phyloP scores from a whole-genome alignment of 2,888 invertebrate species.

The Spialia ferax region DNA sequence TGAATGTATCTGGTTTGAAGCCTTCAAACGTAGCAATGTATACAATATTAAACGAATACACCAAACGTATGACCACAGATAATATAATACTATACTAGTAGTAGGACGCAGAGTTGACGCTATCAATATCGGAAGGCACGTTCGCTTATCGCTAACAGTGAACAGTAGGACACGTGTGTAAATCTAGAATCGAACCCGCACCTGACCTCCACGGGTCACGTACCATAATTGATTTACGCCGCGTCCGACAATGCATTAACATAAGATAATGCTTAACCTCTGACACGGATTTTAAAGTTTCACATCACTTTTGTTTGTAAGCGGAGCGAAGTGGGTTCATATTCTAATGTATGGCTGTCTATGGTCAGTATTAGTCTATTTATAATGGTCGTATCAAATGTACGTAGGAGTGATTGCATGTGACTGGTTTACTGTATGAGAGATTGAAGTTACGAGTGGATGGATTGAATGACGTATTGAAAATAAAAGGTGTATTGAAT shows the following conservation, averaged over 20 bases:
- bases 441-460: conserved; percentile 2
- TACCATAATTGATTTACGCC: conserved; percentile 83
- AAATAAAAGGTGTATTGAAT: neutral
- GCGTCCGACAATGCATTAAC: conserved; percentile 79
- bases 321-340: conserved; percentile 54
- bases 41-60: too few relatives aligned
- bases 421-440: neutral
- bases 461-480: neutral
- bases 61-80: too few relatives aligned
- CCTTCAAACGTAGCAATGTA: too few relatives aligned
- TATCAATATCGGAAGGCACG: neutral
- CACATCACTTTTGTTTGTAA: conserved; percentile 52
- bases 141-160: neutral
- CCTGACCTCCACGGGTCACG: conserved; percentile 75
- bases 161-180: conserved; percentile 48
- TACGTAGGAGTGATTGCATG: conserved; percentile 6
- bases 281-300: conserved; percentile 80
- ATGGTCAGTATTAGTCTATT: conserved; percentile 19
- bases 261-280: conserved; percentile 84
- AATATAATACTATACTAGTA: too few relatives aligned
- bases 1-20: too few relatives aligned
- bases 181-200: conserved; percentile 63
- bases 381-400: conserved; percentile 20
- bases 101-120: too few relatives aligned
- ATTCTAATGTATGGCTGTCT: conserved; percentile 21